phyloP scores from a whole-genome alignment of 1,140 invertebrate genomes.

The Daktulosphaira vitifoliae region DNA sequence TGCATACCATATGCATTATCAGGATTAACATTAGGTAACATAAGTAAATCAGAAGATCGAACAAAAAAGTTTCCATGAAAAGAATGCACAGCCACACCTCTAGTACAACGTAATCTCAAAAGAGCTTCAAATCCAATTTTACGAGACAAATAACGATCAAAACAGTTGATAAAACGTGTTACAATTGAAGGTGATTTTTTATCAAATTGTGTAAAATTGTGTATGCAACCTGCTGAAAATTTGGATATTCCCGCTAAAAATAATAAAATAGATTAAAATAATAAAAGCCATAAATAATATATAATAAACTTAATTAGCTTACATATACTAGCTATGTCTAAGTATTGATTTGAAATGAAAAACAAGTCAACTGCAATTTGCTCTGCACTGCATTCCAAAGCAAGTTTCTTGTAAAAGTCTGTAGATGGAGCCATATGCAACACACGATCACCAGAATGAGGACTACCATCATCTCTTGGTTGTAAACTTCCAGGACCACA shows the following conservation, averaged over 20 bases:
- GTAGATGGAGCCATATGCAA: slow-evolving; percentile 84
- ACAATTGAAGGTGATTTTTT: slow-evolving; percentile 58
- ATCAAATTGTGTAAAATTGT: slow-evolving; percentile 88
- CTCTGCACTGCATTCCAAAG: slow-evolving; percentile 90
- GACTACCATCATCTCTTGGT: slow-evolving; percentile 76
- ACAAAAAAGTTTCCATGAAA: slow-evolving; percentile 99
- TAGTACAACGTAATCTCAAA: slow-evolving; percentile 91
- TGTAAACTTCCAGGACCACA: slow-evolving; percentile 80
- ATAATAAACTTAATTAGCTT: slow-evolving; percentile 44
- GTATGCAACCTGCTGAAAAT: slow-evolving; percentile 88
- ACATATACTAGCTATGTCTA: slow-evolving; percentile 89
- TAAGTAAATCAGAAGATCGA: slow-evolving; percentile 90
- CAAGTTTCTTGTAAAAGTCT: slow-evolving; percentile 96
- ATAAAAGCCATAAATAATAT: background rate
- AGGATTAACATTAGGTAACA: slow-evolving; percentile 94
- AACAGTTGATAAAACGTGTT: slow-evolving; percentile 64
- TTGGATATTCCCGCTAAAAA: slow-evolving; percentile 77
- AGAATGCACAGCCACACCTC: slow-evolving; percentile 87
- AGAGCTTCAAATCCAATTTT: slow-evolving; percentile 99
- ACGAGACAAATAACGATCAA: slow-evolving; percentile 84
- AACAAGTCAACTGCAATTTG: slow-evolving; percentile 96
- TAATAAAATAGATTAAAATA: slow-evolving; percentile 15
- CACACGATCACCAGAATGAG: slow-evolving; percentile 68
- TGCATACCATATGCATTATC: slow-evolving; percentile 98
- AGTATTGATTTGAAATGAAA: slow-evolving; percentile 84